Conservation (phyloP, 2,113 vertebrate species). For the Pseudonaja textilis region DNA sequence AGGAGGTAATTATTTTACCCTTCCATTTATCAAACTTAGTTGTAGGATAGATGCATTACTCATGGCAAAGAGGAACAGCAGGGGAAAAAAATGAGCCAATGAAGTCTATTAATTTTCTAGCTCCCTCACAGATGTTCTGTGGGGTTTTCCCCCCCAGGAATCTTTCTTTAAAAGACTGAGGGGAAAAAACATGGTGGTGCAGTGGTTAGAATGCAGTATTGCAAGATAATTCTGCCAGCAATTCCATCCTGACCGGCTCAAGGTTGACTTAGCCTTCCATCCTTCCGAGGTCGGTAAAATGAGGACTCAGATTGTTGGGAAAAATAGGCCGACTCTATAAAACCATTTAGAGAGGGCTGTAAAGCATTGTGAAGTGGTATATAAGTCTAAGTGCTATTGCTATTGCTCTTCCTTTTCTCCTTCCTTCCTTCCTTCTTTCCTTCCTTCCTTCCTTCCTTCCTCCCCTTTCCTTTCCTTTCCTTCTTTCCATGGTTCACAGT, state of each 20-base stretch:
- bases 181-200: rapidly evolving
- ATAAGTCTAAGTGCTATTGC: no score
- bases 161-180: background rate
- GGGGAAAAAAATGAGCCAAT: background rate
- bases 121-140: background rate
- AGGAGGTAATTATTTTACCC: background rate
- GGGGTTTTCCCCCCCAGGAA: background rate
- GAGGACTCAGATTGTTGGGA: background rate
- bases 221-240: background rate
- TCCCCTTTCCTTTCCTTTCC: no score
- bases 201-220: background rate
- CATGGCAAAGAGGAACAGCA: background rate
- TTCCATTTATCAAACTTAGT: background rate
- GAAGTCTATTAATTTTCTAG: background rate
- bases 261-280: background rate
- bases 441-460: no score
- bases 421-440: no score
- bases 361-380: background rate
- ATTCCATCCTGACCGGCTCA: background rate
- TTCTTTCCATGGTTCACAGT: no score
- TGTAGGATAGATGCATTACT: background rate
- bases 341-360: background rate
- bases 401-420: no score
- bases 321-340: background rate
- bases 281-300: background rate